Evolutionary conservation across 2,888 invertebrate species (phyloP).

Genomic region (Lymantria monacha): DNA sequence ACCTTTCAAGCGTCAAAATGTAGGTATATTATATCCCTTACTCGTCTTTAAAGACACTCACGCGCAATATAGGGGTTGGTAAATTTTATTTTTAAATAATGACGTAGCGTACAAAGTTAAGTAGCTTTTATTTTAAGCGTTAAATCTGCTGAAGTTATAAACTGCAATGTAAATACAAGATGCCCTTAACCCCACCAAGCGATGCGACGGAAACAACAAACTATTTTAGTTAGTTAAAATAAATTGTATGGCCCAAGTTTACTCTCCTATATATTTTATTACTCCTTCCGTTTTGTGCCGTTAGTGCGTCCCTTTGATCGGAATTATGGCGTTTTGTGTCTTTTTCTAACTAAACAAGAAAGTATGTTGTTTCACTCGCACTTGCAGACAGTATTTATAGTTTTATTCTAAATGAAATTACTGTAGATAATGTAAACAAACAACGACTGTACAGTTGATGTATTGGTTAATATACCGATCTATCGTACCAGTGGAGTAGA

Average conservation of each 20-base stretch:
- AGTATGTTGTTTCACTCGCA: neutral
- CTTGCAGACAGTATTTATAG: neutral
- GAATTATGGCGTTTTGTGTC: constrained; percentile 37
- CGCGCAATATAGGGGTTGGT: too few relatives aligned
- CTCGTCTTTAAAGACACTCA: too few relatives aligned
- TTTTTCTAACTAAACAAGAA: constrained; percentile 1
- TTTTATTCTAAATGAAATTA: neutral
- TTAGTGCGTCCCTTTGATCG: constrained; percentile 41
- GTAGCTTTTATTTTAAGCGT: too few relatives aligned
- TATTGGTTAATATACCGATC: too few relatives aligned
- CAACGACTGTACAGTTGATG: too few relatives aligned
- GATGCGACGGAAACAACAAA: constrained; percentile 47
- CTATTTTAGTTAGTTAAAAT: constrained; percentile 66
- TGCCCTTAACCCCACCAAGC: constrained; percentile 34
- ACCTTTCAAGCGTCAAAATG: too few relatives aligned
- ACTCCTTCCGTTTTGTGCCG: constrained; percentile 43
- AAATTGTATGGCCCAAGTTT: constrained; percentile 49
- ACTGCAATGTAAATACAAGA: constrained; percentile 16
- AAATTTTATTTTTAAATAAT: too few relatives aligned
- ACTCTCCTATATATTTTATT: constrained; percentile 47
- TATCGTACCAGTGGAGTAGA: too few relatives aligned
- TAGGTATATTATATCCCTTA: too few relatives aligned
- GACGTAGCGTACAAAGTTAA: too few relatives aligned
- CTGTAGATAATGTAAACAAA: neutral
- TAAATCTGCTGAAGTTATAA: too few relatives aligned